A percentile compares a stretch with the other conserved stretches of the same genome.
Evolutionary conservation across 2,888 invertebrate genomes (phyloP).

Genomic region (Drosophila anomelani): DNA sequence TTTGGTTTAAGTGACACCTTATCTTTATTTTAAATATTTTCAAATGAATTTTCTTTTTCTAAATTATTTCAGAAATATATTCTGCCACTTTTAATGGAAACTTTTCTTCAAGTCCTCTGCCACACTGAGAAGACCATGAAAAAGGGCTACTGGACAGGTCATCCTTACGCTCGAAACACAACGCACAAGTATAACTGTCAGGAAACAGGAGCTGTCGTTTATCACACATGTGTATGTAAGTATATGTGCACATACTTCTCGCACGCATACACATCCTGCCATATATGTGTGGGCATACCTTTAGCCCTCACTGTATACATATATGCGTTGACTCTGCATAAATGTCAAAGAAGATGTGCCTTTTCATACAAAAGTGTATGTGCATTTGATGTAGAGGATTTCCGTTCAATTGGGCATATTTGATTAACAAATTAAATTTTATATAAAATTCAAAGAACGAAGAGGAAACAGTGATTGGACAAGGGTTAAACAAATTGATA

Average conservation of each 20-base stretch:
- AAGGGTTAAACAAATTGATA: neutral
- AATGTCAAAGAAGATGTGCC: constrained; percentile 38
- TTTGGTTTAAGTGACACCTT: too few relatives aligned
- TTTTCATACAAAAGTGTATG: constrained; percentile 5
- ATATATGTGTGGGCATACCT: constrained; percentile 17
- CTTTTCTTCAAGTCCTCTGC: neutral
- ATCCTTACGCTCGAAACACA: constrained; percentile 40
- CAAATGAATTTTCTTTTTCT: too few relatives aligned
- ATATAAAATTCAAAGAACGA: neutral
- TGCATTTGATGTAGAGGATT: constrained; percentile 13
- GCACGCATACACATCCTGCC: constrained; percentile 8
- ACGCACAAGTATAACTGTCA: constrained; percentile 53
- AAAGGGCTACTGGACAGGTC: constrained; percentile 32
- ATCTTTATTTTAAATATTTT: too few relatives aligned
- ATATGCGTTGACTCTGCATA: constrained; percentile 40
- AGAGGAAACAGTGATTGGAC: neutral
- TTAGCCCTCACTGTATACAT: constrained; percentile 20
- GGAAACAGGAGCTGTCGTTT: constrained; percentile 51
- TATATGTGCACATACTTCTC: constrained; percentile 4
- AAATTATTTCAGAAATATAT: too few relatives aligned
- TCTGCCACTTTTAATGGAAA: neutral
- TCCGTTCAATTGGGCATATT: constrained; percentile 42
- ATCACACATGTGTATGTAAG: constrained; percentile 43
- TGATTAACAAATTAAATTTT: constrained; percentile 30
- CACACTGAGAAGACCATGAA: constrained; percentile 3